Evolutionary conservation across 2,113 vertebrate genomes (phyloP).

Genomic region (Delphinus delphis): DNA sequence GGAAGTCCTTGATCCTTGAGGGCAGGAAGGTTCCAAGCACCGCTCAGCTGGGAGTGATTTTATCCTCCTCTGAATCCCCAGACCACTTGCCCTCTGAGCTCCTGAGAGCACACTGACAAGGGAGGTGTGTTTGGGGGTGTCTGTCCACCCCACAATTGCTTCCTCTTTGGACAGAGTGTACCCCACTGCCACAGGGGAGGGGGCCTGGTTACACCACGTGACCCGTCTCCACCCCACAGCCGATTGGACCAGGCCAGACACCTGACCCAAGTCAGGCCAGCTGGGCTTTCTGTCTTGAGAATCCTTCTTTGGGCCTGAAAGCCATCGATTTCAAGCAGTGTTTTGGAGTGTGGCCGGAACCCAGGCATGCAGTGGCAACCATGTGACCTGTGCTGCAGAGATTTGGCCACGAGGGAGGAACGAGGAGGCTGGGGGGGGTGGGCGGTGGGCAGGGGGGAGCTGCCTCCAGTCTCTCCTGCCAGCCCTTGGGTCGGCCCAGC

Average conservation of each 20-base stretch:
- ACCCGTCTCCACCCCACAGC: background rate
- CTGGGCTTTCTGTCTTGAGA: background rate
- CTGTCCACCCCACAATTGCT: background rate
- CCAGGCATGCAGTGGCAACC: background rate
- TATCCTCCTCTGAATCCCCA: background rate
- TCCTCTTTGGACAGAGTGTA: background rate
- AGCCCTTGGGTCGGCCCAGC: background rate
- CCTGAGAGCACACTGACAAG: background rate
- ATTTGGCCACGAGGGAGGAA: background rate
- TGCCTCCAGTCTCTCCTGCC: background rate
- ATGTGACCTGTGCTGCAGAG: background rate
- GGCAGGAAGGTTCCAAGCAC: background rate
- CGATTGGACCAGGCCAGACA: background rate
- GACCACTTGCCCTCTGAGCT: background rate
- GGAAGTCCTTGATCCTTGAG: too few species aligned
- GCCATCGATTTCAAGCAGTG: background rate
- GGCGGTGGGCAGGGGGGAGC: background rate
- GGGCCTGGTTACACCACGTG: too few species aligned
- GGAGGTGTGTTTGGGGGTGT: background rate
- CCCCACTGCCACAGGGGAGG: background rate
- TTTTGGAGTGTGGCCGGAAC: background rate
- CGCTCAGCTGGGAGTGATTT: background rate
- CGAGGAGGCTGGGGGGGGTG: accelerated
- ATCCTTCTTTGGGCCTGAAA: background rate
- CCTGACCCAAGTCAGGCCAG: background rate